Evolutionary conservation across 2,113 vertebrate species (phyloP), one percentile per base, ranked within the genome.

Genomic region (Hippocampus abdominalis): DNA sequence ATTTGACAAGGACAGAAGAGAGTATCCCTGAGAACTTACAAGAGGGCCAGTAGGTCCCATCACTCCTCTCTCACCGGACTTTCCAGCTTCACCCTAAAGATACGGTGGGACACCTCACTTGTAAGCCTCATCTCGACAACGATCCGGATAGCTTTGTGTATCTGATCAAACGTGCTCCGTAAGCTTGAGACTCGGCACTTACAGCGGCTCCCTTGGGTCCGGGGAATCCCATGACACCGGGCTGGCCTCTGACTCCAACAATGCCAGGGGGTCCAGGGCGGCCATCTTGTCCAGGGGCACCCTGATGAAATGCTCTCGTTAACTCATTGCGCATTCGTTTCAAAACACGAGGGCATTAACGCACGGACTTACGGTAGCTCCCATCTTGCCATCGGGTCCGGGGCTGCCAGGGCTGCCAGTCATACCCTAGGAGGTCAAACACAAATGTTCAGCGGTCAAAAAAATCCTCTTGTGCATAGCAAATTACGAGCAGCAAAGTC

Each of bases 221-320:
- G 0, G 97, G 96, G 93, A 98, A 98, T 92, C 96, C 97, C 96
- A 98, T 99, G 80, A 98, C 96, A 13, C 97, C 97, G 5, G 96
- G 96, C 84, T 97, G 96, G 76, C 97, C 97, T 95, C 96, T 94
- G 73, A 93, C 92, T 91, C 97, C 97, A 60, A 91, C 89, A 16
- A 94, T 59, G 8, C 96, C 97, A 69, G 96, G 92, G 67, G 96
- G 93, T 71, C 97, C 97, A 0, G 96, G 93, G 75, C 96, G 96
- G 0, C 96, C 96, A 74, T 98, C 96, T 94, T 98, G 96, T 92
- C 97, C 97, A 87, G 95, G 72, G 8, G 93, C 85, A 72, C 97
- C 97, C 96, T 98, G 29, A 8, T 48, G 15, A 32, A 10, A 23
- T 60, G n/a, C 27, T 73, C 64, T 23, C 13, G 71, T 66, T n/a